phyloP scores from a whole-genome alignment of 2,797 vertebrate species.

The Sebastes flavidus region DNA sequence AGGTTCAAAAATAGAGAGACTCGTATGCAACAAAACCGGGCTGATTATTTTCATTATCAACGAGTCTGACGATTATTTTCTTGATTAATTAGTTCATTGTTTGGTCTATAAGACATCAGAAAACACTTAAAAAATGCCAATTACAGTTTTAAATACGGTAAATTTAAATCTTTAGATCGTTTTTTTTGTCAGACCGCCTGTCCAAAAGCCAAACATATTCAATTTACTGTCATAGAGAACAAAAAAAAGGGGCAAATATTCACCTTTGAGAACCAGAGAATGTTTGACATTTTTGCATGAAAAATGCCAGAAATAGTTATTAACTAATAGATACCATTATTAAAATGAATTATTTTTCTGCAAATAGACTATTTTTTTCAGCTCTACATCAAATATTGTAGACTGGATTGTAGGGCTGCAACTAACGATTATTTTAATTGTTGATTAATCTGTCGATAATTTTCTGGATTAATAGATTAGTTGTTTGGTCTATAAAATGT shows the following conservation, averaged over 20 bases:
- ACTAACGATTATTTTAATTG: too few species aligned
- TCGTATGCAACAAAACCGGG: accelerated
- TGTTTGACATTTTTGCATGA: not conserved
- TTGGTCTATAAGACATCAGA: not conserved
- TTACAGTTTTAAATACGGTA: not conserved
- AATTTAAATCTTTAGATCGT: not conserved
- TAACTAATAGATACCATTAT: not conserved
- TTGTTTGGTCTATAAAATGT: too few species aligned
- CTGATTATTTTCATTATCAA: not conserved
- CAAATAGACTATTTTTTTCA: not conserved
- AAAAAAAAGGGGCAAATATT: not conserved
- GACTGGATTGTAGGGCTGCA: too few species aligned
- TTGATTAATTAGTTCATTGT: not conserved
- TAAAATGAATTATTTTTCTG: not conserved
- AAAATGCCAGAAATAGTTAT: not conserved
- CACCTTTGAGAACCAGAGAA: not conserved
- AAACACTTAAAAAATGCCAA: not conserved
- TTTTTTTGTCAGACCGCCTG: not conserved
- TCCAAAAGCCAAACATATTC: not conserved
- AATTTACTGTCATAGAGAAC: not conserved
- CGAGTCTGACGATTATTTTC: not conserved
- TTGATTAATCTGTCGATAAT: too few species aligned
- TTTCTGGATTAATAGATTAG: too few species aligned
- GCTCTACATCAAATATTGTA: not conserved
- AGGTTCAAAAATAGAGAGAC: not conserved